Evolutionary conservation across 2,888 invertebrate genomes (phyloP).

Genomic region (Serripes groenlandicus): DNA sequence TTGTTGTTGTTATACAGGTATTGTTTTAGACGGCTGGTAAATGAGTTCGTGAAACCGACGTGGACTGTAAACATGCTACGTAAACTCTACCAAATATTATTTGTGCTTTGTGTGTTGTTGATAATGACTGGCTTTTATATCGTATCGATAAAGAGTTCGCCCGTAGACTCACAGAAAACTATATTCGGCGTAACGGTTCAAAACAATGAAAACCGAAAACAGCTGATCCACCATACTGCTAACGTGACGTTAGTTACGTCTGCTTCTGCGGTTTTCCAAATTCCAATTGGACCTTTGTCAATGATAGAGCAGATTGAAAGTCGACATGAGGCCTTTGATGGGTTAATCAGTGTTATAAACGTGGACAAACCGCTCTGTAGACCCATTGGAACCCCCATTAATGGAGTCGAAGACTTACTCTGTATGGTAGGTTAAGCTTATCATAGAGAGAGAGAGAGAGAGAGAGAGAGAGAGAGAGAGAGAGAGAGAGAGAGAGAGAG

Average conservation of each 20-base stretch:
- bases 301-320: constrained; percentile 41
- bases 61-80: constrained; percentile 7
- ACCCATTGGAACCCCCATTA: neutral
- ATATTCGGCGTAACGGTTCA: neutral
- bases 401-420: constrained; percentile 57
- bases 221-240: neutral
- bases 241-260: neutral
- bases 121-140: neutral
- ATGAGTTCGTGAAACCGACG: no score
- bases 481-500: constrained; percentile 5
- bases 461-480: constrained; percentile 29
- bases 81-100: neutral
- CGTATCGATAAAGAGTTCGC: neutral
- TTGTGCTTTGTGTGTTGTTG: neutral
- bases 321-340: constrained; percentile 4
- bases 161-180: neutral
- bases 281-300: constrained; percentile 20
- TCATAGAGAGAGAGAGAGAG: constrained; percentile 20
- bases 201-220: neutral
- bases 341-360: neutral
- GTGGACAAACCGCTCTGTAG: constrained; percentile 10
- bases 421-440: constrained; percentile 52
- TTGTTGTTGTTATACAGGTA: no score
- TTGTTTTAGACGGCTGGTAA: no score
- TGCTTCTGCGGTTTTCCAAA: constrained; percentile 9